Base-by-base conservation (phyloP, 2,113 vertebrate genomes). In the Anas platyrhynchos region DNA sequence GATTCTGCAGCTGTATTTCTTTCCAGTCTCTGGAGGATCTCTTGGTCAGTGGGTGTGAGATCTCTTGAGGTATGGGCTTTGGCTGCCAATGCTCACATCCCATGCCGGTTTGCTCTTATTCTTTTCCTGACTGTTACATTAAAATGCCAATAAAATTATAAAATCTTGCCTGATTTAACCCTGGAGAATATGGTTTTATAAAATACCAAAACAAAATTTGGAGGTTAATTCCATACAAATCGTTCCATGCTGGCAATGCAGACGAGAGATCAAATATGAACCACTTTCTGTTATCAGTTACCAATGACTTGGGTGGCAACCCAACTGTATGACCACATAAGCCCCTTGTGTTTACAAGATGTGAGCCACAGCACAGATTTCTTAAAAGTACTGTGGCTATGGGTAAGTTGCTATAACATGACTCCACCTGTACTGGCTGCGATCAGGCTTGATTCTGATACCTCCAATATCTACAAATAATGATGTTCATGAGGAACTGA, bases 1-100 rank as follows among this genome's bases (percentile, higher is more conserved):
- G 52, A 55, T 69, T 50, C 56, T 86, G 55, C 5, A 22, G 22
- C 11, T 23, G 11, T 46, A 14, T 29, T 85, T 84, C 75, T 44
- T 88, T 27, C 13, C 9, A 16, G 27, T 0, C 2, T 36, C 29
- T 18, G 76, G 65, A 73, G 65, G 31, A 84, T 29, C 6, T 73
- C 21, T 59, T 48, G 31, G n/a, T 63, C 38, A 44, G 26, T 22
- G n/a, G 66, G 13, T 44, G 7, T 11, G 15, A 0, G 2, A 61
- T 31, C 7, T 16, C 20, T 25, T 0, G 0, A 6, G 9, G 25
- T 50, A 27, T 34, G 87, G 23, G 3, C 4, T 10, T 8, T 16
- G 61, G 23, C 25, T 69, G 34, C 44, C 34, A 66, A 15, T 26
- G 25, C 50, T 74, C 66, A 38, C 7, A 82, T 85, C 12, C 38